Percentiles rank a stretch among this genome's conserved stretches.
These are phyloP conservation scores for Orthonychiurus folsomi DNA, from an alignment of 2,888 invertebrate species.

Conservation along the genomic window DNA sequence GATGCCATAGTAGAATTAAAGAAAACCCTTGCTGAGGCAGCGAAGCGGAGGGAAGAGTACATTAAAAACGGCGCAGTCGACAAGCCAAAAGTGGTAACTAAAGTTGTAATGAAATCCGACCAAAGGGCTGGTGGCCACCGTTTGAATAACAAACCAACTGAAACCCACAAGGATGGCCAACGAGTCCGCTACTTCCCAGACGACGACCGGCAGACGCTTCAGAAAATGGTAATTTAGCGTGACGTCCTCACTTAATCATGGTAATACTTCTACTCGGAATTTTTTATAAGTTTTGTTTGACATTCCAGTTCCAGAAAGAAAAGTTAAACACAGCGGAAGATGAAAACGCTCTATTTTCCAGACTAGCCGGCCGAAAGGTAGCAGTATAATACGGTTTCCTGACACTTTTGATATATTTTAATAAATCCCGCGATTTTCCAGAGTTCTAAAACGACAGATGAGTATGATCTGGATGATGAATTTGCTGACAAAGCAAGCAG, in stretches of 20 bases:
- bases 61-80: slow-evolving; percentile 23
- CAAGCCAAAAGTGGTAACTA: slow-evolving; percentile 29
- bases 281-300: too few species aligned
- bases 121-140: slow-evolving; percentile 16
- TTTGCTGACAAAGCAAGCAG: slow-evolving; percentile 62
- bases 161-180: slow-evolving; percentile 65
- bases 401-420: slow-evolving; percentile 10
- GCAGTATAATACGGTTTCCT: neutral
- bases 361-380: slow-evolving; percentile 52
- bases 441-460: slow-evolving; percentile 43
- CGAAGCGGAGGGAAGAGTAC: slow-evolving; percentile 36
- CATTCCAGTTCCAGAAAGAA: slow-evolving; percentile 55
- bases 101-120: slow-evolving; percentile 24
- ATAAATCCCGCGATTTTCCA: slow-evolving; percentile 8
- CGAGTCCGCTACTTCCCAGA: slow-evolving; percentile 76
- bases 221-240: slow-evolving; percentile 62
- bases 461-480: slow-evolving; percentile 69
- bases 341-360: slow-evolving; percentile 68
- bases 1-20: slow-evolving; percentile 63
- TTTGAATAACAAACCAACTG: slow-evolving; percentile 42
- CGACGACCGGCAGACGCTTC: slow-evolving; percentile 77
- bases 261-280: too few species aligned
- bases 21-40: slow-evolving; percentile 47
- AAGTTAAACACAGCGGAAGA: slow-evolving; percentile 65
- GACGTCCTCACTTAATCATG: neutral